A percentile compares a stretch with the other conserved stretches of the same genome.
Conservation (phyloP, 30 jellyfish, hydroid and myxozoan genomes). For the Chrysaora quinquecirrha region DNA sequence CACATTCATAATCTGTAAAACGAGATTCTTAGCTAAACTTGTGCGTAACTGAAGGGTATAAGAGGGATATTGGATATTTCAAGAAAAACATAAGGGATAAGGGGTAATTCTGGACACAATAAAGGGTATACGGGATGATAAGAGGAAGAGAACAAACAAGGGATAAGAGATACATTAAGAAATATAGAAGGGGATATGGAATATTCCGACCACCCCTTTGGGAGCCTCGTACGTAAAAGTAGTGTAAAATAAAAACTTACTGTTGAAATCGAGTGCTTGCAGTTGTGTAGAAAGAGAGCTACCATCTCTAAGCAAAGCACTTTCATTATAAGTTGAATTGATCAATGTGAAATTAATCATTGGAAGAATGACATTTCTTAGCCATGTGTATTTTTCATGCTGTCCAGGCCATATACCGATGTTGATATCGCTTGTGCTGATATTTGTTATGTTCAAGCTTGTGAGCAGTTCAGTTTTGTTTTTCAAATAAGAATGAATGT, state of each 20-base stretch:
- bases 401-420: constrained; percentile 60
- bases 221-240: too few species aligned
- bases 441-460: constrained; percentile 29
- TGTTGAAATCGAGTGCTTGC: constrained; percentile 36
- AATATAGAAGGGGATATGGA: too few species aligned
- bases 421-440: constrained; percentile 25
- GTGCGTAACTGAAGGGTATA: too few species aligned
- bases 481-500: constrained; percentile 31
- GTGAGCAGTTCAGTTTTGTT: constrained; percentile 17
- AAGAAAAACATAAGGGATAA: too few species aligned
- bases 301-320: constrained; percentile 42
- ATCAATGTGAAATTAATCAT: constrained; percentile 19
- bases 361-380: constrained; percentile 54
- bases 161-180: too few species aligned
- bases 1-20: too few species aligned
- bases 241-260: constrained; percentile 53
- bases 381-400: not conserved
- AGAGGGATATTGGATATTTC: too few species aligned
- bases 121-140: too few species aligned
- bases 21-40: too few species aligned
- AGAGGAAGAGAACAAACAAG: too few species aligned
- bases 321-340: constrained; percentile 26
- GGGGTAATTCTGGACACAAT: too few species aligned
- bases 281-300: constrained; percentile 27
- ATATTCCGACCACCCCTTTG: too few species aligned